A percentile compares a stretch with the other conserved stretches of the same genome.
These are phyloP conservation scores for Balearica regulorum DNA, from an alignment of 2,797 vertebrate species.

Conservation along the genomic window DNA sequence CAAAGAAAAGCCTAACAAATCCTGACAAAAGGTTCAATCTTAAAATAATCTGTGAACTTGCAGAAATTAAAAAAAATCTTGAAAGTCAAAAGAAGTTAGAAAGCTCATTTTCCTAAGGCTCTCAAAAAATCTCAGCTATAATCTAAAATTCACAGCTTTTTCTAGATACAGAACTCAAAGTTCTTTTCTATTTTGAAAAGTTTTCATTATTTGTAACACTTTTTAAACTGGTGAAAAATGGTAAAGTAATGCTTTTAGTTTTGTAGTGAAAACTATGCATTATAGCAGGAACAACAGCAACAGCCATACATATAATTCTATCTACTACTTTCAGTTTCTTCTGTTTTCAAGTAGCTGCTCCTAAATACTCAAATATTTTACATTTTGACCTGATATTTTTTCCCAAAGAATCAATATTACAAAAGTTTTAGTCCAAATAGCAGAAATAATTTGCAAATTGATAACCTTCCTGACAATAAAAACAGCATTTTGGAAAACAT, in stretches of 20 bases:
- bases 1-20: neutral
- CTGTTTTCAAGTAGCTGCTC: neutral
- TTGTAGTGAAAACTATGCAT: neutral
- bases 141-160: neutral
- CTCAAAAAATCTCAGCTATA: neutral
- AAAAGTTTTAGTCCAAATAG: neutral
- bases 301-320: neutral
- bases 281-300: neutral
- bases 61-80: neutral
- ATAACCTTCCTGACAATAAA: neutral
- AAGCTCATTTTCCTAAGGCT: neutral
- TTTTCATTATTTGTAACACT: neutral
- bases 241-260: neutral
- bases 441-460: neutral
- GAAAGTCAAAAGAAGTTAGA: neutral
- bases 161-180: neutral
- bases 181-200: neutral
- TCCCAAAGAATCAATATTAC: neutral
- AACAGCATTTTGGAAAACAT: neutral
- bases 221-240: neutral
- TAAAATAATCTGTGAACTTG: neutral
- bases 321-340: neutral
- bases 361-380: neutral
- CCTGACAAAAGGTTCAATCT: neutral
- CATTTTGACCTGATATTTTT: neutral